These are phyloP conservation scores for Byasa hedistus DNA, from an alignment of 2,888 invertebrate genomes.

Conservation along the genomic window DNA sequence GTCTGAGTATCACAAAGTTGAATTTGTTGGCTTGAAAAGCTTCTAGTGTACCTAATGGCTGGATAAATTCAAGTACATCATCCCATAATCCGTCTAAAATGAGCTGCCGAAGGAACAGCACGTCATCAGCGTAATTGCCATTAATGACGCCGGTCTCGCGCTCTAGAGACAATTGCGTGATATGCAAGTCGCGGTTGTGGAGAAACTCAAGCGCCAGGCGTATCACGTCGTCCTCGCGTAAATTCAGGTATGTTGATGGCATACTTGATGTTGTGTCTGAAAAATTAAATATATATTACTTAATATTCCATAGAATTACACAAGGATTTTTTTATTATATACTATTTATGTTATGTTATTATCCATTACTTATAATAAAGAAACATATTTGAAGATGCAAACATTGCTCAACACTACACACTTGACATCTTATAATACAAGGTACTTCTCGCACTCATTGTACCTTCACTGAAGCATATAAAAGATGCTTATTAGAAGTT, in stretches of 20 bases:
- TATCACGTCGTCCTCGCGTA: conserved; percentile 94
- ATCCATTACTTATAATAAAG: too few relatives aligned
- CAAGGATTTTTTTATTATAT: neutral
- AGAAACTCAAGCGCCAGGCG: conserved; percentile 91
- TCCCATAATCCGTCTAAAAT: conserved; percentile 99
- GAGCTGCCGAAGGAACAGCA: conserved; percentile 94
- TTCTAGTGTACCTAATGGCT: conserved; percentile 91
- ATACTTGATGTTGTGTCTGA: conserved; percentile 65
- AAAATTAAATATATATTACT: conserved; percentile 41
- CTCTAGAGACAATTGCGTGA: conserved; percentile 93
- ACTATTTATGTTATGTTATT: neutral
- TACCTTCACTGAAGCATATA: too few relatives aligned
- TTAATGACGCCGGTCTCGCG: conserved; percentile 97
- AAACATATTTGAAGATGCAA: too few relatives aligned
- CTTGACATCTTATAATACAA: too few relatives aligned
- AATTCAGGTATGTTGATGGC: conserved; percentile 90
- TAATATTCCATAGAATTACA: neutral
- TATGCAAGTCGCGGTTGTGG: conserved; percentile 94
- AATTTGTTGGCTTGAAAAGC: conserved; percentile 92
- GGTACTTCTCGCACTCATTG: too few relatives aligned
- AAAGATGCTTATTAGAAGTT: too few relatives aligned
- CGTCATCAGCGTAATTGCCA: conserved; percentile 95
- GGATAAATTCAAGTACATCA: conserved; percentile 96
- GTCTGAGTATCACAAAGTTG: conserved; percentile 91
- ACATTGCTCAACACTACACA: too few relatives aligned